Base-by-base conservation (phyloP, 2,797 vertebrate genomes). In the Mustela erminea region DNA sequence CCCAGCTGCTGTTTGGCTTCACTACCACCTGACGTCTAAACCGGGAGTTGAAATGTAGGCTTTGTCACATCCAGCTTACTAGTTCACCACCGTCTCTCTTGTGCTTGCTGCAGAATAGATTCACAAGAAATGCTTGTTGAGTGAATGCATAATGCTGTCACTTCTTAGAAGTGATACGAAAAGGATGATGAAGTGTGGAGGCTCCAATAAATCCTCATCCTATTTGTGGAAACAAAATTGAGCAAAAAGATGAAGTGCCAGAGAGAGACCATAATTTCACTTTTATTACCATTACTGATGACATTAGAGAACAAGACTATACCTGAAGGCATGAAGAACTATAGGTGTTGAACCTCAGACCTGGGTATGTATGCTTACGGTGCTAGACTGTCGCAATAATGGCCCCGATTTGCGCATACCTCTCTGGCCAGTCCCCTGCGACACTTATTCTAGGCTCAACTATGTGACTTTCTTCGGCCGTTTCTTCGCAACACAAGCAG, bases 101-200 rank as follows among this genome's bases (percentile, higher is more conserved):
- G 41, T 68, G 52, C 52, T 35, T 70, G 49, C 27, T 27, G 9
- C 32, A 38, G 27, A 75, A 88, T 58, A 77, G 25, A 66, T 52
- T 70, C 23, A 56, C 8, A 78, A 25, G 52, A 60, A 60, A n/a
- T 70, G 35, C 17, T 84, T 52, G 23, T 78, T 84, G 27, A 84
- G 52, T 93, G 60, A 83, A 77, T 84, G 41, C 41, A 60, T 43
- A 60, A 84, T 88, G 38, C 35, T n/a, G 21, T 84, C 29, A 75
- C n/a, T 92, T 95, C 49, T 88, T 83, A 70, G 49, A 96, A 84
- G 58, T 88, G 27, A 77, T 60, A 60, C 21, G 21, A 41, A 92
- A 92, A 75, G 10, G n/a, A 43, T 10, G 12, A 56, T 66, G 46
- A 56, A 82, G 56, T 87, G 29, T 46, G 9, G 46, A 29, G 38